Evolutionary conservation across 2,888 invertebrate species (phyloP), one percentile per base, ranked within the genome.

Genomic region (Bembecia ichneumoniformis): DNA sequence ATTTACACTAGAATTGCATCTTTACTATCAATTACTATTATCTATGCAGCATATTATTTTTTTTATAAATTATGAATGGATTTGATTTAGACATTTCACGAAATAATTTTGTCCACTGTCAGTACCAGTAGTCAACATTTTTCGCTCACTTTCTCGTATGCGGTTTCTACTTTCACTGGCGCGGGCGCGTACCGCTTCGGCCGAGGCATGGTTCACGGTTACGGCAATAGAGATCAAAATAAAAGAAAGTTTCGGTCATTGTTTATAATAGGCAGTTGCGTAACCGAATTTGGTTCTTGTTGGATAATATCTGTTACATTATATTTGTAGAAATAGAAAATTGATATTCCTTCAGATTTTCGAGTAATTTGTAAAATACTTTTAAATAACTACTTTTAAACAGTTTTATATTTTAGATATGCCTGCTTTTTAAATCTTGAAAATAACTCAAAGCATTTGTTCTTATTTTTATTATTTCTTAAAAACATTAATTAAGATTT

Each of bases 141-240:
- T 40, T 40, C n/a, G 45, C 52, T 57, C 51, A 64, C 68, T 71
- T 71, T 74, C 71, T 65, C 71, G 63, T 58, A 58, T 60, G 51
- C 45, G 46, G 44, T 35, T 49, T 20, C 9, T 44, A 44, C 44
- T 44, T 44, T 44, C 44, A 44, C 44, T 44, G 15, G 40, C 40
- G 40, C 17, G 17, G 10, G 15, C 44, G 44, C 44, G 44, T 44
- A 16, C 40, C 2, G 2, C 14, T n/a, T 16, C 4, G 16, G 1
- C 16, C 17, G 17, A 44, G 44, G 9, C 44, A 10, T 11, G 17
- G 16, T 44, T 14, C 44, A 44, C 44, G 15, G 44, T 15, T 11
- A 17, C 44, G 13, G 44, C 16, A 16, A 44, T 44, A 15, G 16
- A 44, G 44, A 44, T 44, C 44, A 44, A 15, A 44, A 44, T 44